A percentile compares a stretch with the other conserved stretches of the same genome.
Evolutionary conservation across 23 tunicate genomes (phyloP).

Genomic region (Corella eumyota): DNA sequence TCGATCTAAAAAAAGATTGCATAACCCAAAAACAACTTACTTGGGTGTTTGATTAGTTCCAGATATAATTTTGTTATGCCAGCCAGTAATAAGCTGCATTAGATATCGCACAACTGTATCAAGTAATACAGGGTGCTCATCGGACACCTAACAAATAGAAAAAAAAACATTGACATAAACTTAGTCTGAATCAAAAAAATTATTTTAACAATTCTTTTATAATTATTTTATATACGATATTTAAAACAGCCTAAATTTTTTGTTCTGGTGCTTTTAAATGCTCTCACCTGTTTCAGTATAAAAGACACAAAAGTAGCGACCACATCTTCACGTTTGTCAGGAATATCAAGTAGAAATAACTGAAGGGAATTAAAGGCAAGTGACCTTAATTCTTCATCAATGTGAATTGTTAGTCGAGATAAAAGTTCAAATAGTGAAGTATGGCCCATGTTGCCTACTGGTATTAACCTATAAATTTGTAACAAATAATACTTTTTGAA

Average conservation of each 20-base stretch:
- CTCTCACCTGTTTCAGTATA: conserved; percentile 64
- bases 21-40: too few species aligned
- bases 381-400: conserved; percentile 72
- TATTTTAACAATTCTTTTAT: too few species aligned
- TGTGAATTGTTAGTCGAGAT: conserved; percentile 76
- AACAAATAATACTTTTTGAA: too few species aligned
- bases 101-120: conserved; percentile 40
- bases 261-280: too few species aligned
- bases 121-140: conserved; percentile 35
- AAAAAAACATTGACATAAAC: background rate
- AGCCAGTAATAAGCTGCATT: conserved; percentile 46
- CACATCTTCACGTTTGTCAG: conserved; percentile 48
- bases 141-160: conserved; percentile 66
- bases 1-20: too few species aligned
- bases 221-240: too few species aligned
- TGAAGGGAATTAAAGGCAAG: conserved; percentile 45
- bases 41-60: too few species aligned
- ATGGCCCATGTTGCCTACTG: conserved; percentile 33
- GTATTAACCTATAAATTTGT: conserved; percentile 50
- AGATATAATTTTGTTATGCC: conserved; percentile 59
- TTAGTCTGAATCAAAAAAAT: too few species aligned
- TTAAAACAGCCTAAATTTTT: too few species aligned
- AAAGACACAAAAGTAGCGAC: conserved; percentile 69
- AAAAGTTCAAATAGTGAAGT: conserved; percentile 54
- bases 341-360: conserved; percentile 55